Evolutionary conservation across 2,888 invertebrate genomes (phyloP).

Genomic region (Cybosia mesomella): DNA sequence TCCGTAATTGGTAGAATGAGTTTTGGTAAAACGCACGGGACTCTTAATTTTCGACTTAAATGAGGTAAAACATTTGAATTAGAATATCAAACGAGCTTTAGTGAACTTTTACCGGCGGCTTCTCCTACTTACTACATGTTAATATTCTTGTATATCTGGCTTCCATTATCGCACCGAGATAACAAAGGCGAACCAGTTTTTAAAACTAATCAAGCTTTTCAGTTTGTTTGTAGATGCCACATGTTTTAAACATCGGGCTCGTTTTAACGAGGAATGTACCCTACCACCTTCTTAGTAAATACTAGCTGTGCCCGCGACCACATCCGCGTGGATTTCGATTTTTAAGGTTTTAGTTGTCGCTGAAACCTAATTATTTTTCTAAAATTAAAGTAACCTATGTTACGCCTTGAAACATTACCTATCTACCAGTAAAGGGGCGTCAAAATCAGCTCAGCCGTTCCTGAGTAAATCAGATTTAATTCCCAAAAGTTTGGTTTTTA

Average conservation of each 20-base stretch:
- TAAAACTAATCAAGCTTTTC: not conserved
- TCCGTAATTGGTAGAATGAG: no score
- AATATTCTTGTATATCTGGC: not conserved
- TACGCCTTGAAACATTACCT: no score
- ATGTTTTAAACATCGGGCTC: not conserved
- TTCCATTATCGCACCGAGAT: not conserved
- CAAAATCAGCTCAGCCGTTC: no score
- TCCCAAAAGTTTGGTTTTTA: no score
- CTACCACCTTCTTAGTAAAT: not conserved
- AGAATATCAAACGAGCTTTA: slow-evolving; percentile 1
- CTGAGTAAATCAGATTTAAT: no score
- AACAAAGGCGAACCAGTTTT: not conserved
- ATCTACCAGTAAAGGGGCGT: no score
- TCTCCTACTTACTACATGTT: slow-evolving; percentile 1
- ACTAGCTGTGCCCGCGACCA: no score
- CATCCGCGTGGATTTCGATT: no score
- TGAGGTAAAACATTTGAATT: not conserved
- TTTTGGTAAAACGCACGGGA: no score
- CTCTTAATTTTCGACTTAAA: not conserved
- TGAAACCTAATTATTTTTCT: no score
- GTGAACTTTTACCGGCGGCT: not conserved
- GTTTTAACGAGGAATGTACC: not conserved
- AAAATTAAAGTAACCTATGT: no score
- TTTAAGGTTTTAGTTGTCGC: no score
- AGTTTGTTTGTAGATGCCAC: not conserved